Evolutionary conservation across 2,888 invertebrate genomes (phyloP), one percentile per base, ranked within the genome.

Genomic region (Agrochola lychnidis): DNA sequence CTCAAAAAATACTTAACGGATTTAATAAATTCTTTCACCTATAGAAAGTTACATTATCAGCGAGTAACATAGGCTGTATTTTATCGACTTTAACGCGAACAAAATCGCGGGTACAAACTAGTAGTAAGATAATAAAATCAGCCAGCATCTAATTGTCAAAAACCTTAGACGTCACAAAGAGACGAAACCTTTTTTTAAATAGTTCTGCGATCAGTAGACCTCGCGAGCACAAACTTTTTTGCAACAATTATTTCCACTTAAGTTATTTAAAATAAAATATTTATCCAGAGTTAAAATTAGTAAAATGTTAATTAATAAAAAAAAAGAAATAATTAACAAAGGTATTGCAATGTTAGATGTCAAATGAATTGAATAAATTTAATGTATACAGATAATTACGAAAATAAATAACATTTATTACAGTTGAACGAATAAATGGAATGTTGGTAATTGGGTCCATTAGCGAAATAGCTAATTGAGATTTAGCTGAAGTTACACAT

Each of bases 401-500:
- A 25, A 62, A 51, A 67, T 72, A 68, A 68, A 79, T 48, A 22
- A 48, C 22, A 62, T 67, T 48, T 63, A 56, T 82, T 22, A 77
- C 53, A 25, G 30, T 53, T 30, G 14, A 53, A 62, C 36, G 57
- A 48, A 63, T 70, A 63, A 61, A 59, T n/a, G 30, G 22, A 68
- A 75, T 76, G 5, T 19, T 51, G 51, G 42, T 63, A 81, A 81
- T 83, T 73, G 70, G 40, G 36, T 10, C 51, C 56, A 70, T 82
- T 83, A 70, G 70, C 62, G 45, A 48, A 81, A 81, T 73, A 53
- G 22, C 82, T 79, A 78, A 81, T 81, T 81, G 70, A 67, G 51
- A 73, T 78, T 73, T 48, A 19, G 53, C 79, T 70, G 59, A 62
- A 73, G 40, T 71, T 62, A 83, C 53, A 53, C 70, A 64, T 74